These are phyloP conservation scores for Malaclemys terrapin DNA, from an alignment of 2,113 vertebrate genomes.

Conservation along the genomic window DNA sequence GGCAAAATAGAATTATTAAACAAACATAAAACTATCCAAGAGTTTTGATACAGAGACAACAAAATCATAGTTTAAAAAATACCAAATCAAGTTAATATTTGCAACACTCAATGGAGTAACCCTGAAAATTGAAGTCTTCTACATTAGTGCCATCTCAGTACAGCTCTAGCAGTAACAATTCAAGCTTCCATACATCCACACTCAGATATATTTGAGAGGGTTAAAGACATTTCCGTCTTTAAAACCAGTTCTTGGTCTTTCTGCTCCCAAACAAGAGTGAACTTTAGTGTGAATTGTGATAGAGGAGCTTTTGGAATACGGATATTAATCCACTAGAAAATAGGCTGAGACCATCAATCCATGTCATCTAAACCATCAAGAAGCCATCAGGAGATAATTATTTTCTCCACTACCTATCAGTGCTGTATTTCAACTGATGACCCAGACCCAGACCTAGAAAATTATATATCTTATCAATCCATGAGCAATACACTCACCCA, in stretches of 20 bases:
- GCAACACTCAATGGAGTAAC: background rate
- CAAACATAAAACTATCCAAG: conserved; percentile 34
- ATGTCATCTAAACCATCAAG: background rate
- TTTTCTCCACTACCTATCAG: background rate
- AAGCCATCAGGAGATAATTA: fast-evolving
- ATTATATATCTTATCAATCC: background rate
- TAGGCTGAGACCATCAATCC: background rate
- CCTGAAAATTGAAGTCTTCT: background rate
- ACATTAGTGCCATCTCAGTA: background rate
- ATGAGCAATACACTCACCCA: background rate
- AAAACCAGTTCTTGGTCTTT: background rate
- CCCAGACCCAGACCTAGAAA: background rate
- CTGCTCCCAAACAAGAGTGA: background rate
- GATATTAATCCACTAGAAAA: background rate
- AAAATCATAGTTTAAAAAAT: background rate
- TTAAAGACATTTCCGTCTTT: background rate
- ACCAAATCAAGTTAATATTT: conserved; percentile 31
- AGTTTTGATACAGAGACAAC: conserved; percentile 4
- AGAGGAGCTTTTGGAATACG: background rate
- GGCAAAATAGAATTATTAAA: conserved; percentile 38
- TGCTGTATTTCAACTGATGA: background rate
- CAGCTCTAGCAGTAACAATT: background rate
- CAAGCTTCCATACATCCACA: background rate
- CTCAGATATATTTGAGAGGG: background rate
- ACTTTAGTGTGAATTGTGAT: background rate